Base-by-base conservation (phyloP, 1,140 invertebrate species). In the Lanistes nyassanus region DNA sequence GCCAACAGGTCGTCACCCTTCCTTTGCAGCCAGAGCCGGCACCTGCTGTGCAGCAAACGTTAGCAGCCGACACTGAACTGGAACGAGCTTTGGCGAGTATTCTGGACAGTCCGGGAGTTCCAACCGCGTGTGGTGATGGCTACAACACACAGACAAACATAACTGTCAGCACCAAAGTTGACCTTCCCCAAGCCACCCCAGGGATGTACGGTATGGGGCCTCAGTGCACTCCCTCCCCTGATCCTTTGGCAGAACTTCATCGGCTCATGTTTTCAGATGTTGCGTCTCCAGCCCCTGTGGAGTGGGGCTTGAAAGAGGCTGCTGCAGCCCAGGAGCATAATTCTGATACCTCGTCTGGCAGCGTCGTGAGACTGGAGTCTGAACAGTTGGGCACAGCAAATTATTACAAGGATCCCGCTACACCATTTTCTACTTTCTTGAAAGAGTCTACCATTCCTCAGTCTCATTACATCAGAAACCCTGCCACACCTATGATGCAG, bases 281-380 rank as follows among this genome's bases (percentile, higher is more conserved):
- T 34, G 34, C 70, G 16, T 53, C 56, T 5, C 56, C 70, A 2
- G 51, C 51, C 11, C 29, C 23, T 26, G 70, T 60, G n/a, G 70
- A 72, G 55, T 72, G 70, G 70, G 56, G 56, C 23, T 19, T 72
- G 7, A 60, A 72, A 9, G 70, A 72, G n/a, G 23, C 55, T 19
- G 13, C 68, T 7, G 34, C 60, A 31, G 60, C 55, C 37, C 47
- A 60, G 56, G 70, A 72, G 60, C 55, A 53, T 13, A 56, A 58
- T 37, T 39, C 53, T 7, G 70, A 60, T 16, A 39, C 51, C 16
- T 55, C 60, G 31, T 56, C 70, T n/a, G 31, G 37, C 2, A 60
- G 29, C 9, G 37, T 56, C 5, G n/a, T 26, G 34, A 72, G 70
- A n/a, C 26, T 37, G 60, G 70, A 72, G 7, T 55, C 56, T 5